Evolutionary conservation across 2,888 invertebrate genomes (phyloP).

Genomic region (Ernsta delagoae): DNA sequence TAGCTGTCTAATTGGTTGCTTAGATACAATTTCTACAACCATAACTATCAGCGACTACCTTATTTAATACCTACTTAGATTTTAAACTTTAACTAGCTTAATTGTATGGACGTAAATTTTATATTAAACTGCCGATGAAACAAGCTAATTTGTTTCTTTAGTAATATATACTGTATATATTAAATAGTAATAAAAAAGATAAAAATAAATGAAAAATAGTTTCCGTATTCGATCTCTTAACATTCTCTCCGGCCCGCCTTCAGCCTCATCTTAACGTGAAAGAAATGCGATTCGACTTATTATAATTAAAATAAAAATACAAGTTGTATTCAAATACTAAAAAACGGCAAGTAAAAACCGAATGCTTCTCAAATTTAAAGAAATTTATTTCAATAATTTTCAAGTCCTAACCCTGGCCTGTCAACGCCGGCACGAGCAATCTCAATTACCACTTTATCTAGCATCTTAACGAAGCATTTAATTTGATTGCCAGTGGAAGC

Average conservation of each 20-base stretch:
- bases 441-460: conserved; percentile 48
- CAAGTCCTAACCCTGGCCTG: background rate
- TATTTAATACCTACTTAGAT: conserved; percentile 11
- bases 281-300: no score
- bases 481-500: conserved; percentile 61
- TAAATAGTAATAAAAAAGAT: no score
- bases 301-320: no score
- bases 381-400: background rate
- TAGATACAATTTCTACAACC: conserved; percentile 38
- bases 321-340: no score
- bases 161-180: no score
- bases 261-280: no score
- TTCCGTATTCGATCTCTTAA: no score
- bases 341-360: no score
- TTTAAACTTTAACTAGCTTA: background rate
- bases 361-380: no score
- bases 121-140: background rate
- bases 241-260: no score
- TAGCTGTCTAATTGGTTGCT: conserved; percentile 36
- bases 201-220: no score
- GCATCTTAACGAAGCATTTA: conserved; percentile 65
- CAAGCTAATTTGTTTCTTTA: background rate
- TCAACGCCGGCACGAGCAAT: conserved; percentile 23
- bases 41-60: conserved; percentile 42
- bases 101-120: background rate